Base-by-base conservation (phyloP, 2,888 invertebrate species). In the Cephus nigrinus region DNA sequence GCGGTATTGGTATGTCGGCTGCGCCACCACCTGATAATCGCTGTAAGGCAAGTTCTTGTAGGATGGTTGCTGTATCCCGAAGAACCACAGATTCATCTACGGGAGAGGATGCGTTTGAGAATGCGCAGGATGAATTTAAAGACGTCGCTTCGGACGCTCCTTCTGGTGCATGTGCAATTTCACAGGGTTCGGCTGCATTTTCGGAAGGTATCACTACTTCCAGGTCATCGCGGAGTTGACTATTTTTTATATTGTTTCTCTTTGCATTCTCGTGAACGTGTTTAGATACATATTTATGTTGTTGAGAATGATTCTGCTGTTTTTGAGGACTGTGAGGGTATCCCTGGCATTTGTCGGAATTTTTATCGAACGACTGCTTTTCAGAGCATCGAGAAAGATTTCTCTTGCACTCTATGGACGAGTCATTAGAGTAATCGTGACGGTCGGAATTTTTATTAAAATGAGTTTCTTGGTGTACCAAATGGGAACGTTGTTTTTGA, bases 21-120 rank as follows among this genome's bases (percentile, higher is more conserved):
- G 86, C 86, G 11, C 88, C 85, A 1, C 89, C 89, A 0, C 91
- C 91, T 0, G 91, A 90, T 23, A 91, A 81, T 81, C 91, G 85
- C 33, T 91, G 91, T 11, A 91, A 80, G 0, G 91, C 91, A 3
- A 91, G 76, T 74, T 91, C 91, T 80, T 91, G 90, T 0, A 91
- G 80, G 68, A 91, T 90, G 9, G 89, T 85, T 0, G 91, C 91
- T 9, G 91, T 91, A 75, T 91, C 91, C 3, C 90, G 87, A 1
- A 89, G 80, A 11, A 90, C 86, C 5, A 88, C 86, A 0, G 90
- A 87, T 15, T 90, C 88, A 35, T 89, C 89, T 23, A 87, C 84
- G 0, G 89, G 87, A 1, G 88, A 90, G 0, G 88, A 87, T 12
- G 86, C 86, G 36, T 85, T 88, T 0, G 91, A 84, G 69, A 88